phyloP scores from a whole-genome alignment of 2,888 invertebrate species.

The Drosophila recens region DNA sequence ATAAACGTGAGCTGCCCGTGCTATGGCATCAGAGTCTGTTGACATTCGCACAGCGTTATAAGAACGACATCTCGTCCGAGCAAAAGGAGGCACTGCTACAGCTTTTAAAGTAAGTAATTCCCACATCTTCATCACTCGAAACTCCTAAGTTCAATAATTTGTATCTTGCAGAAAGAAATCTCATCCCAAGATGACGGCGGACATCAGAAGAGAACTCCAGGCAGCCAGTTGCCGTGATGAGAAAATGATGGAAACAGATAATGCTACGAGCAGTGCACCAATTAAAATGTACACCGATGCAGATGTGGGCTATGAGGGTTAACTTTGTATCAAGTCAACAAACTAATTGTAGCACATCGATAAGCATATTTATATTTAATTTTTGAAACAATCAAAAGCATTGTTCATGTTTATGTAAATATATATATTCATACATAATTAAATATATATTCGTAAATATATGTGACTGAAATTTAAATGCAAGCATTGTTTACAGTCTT shows the following conservation, averaged over 20 bases:
- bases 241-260: conserved; percentile 86
- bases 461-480: conserved; percentile 6
- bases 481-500: too few species aligned
- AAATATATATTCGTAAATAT: conserved; percentile 11
- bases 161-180: conserved; percentile 80
- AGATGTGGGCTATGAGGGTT: conserved; percentile 75
- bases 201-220: conserved; percentile 94
- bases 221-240: conserved; percentile 92
- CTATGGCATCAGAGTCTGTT: conserved; percentile 98
- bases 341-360: conserved; percentile 1
- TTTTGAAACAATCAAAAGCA: conserved; percentile 19
- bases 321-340: neutral
- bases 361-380: conserved; percentile 37
- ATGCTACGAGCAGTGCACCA: conserved; percentile 61
- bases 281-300: conserved; percentile 78
- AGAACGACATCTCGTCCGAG: conserved; percentile 96
- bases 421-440: conserved; percentile 23
- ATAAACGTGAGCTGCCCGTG: conserved; percentile 94
- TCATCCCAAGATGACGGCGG: conserved; percentile 87
- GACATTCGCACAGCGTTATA: conserved; percentile 97
- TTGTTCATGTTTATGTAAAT: conserved; percentile 46
- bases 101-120: conserved; percentile 86
- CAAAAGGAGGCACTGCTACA: conserved; percentile 94
- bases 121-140: neutral
- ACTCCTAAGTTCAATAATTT: neutral